These are phyloP conservation scores for Patiria pectinifera DNA, from an alignment of 53 echinoderm and acorn worm species.

Conservation along the genomic window DNA sequence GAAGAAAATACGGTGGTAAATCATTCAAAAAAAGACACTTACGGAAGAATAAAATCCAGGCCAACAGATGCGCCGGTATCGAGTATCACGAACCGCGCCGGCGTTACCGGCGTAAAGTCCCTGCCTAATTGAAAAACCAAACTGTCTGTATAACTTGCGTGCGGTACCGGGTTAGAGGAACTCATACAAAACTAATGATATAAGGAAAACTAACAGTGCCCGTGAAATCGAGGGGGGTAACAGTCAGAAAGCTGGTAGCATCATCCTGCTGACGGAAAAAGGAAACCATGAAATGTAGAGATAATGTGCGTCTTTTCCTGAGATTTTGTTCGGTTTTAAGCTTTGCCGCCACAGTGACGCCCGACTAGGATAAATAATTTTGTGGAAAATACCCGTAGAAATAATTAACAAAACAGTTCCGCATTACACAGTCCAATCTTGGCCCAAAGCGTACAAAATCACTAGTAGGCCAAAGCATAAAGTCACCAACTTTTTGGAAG, in stretches of 20 bases:
- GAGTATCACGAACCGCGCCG: background rate
- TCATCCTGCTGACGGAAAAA: background rate
- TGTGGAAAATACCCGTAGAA: background rate
- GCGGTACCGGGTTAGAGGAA: background rate
- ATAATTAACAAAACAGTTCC: too few species aligned
- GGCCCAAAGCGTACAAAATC: too few species aligned
- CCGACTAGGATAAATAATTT: background rate
- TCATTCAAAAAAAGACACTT: background rate
- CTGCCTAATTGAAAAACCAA: conserved; percentile 18
- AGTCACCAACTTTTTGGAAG: too few species aligned
- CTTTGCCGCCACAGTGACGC: background rate
- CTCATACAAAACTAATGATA: too few species aligned
- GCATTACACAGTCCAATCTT: too few species aligned
- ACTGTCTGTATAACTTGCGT: background rate
- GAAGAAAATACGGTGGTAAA: too few species aligned
- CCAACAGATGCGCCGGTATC: background rate
- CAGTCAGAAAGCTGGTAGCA: background rate
- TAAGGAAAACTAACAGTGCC: background rate
- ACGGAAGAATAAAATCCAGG: too few species aligned
- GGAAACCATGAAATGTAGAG: background rate
- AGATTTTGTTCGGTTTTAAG: background rate
- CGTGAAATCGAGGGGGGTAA: background rate
- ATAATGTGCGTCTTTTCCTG: background rate
- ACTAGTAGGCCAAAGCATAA: too few species aligned
- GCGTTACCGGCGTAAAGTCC: background rate